phyloP scores from a whole-genome alignment of 2,113 vertebrate genomes.

The Odontesthes bonariensis region DNA sequence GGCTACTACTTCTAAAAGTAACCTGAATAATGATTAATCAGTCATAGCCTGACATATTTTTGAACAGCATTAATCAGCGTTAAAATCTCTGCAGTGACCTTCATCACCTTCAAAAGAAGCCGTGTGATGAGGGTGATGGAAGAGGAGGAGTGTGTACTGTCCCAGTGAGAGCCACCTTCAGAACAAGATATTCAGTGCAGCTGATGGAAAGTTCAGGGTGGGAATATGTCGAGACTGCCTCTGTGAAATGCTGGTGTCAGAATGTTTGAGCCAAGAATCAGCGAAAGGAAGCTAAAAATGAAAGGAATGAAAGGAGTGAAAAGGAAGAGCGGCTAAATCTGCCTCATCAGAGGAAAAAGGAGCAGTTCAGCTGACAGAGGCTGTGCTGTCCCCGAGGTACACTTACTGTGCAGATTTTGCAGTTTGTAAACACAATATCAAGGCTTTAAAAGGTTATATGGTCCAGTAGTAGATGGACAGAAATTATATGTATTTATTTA shows the following conservation, averaged over 20 bases:
- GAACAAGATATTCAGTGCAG: not conserved
- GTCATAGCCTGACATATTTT: not conserved
- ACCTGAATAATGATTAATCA: not conserved
- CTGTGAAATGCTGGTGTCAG: not conserved
- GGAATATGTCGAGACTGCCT: not conserved
- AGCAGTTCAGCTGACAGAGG: constrained; percentile 9
- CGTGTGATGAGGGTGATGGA: not conserved
- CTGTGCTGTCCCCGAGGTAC: constrained; percentile 4
- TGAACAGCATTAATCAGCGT: constrained; percentile 7
- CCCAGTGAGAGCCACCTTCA: not conserved
- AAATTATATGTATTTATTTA: not conserved
- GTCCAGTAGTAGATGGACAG: not conserved
- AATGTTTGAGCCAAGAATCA: constrained; percentile 1
- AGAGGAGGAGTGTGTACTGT: not conserved
- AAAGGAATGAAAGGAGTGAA: constrained; percentile 12
- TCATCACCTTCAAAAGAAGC: constrained; percentile 16
- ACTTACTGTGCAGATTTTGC: constrained; percentile 6
- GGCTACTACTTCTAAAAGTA: constrained; percentile 18
- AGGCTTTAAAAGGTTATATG: not conserved
- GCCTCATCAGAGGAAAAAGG: not conserved
- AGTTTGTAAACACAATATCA: not conserved
- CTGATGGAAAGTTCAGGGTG: not conserved
- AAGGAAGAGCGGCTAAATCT: constrained; percentile 25
- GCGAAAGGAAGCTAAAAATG: constrained; percentile 4
- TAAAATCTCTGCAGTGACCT: constrained; percentile 14